phyloP scores from a whole-genome alignment of 1,140 invertebrate genomes.

The Hestina assimilis region DNA sequence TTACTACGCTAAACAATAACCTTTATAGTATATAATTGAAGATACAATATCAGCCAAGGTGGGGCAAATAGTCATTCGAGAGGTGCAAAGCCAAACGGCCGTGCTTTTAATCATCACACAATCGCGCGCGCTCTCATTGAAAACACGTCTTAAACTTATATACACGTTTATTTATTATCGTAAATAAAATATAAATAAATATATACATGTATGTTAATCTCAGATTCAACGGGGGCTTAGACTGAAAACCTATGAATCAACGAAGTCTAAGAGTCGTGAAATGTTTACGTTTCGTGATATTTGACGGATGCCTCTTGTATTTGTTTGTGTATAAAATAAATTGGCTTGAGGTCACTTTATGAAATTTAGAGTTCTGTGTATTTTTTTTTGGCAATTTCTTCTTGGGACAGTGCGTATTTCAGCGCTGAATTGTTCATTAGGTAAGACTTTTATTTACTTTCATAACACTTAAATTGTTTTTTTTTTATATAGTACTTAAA shows the following conservation, averaged over 20 bases:
- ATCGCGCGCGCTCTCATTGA: slow-evolving; percentile 31
- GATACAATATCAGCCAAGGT: slow-evolving; percentile 48
- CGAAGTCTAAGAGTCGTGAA: slow-evolving; percentile 51
- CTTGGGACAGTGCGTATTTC: slow-evolving; percentile 22
- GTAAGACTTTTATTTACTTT: slow-evolving; percentile 25
- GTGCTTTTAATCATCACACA: slow-evolving; percentile 38
- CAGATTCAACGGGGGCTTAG: neutral
- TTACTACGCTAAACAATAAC: slow-evolving; percentile 32
- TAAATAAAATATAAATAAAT: slow-evolving; percentile 1
- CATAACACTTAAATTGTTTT: too few relatives aligned
- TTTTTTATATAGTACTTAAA: too few relatives aligned
- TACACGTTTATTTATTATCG: slow-evolving; percentile 1
- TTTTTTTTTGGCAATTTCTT: too few relatives aligned
- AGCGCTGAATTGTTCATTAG: slow-evolving; percentile 16
- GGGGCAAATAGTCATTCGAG: slow-evolving; percentile 41
- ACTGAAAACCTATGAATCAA: slow-evolving; percentile 36
- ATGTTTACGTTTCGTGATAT: slow-evolving; percentile 57
- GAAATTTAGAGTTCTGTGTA: slow-evolving; percentile 17
- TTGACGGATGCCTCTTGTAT: slow-evolving; percentile 39
- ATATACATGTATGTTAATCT: neutral
- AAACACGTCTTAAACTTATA: slow-evolving; percentile 37
- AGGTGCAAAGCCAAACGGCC: slow-evolving; percentile 46
- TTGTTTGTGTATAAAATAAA: slow-evolving; percentile 40
- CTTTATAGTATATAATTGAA: slow-evolving; percentile 53
- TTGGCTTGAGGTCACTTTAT: slow-evolving; percentile 11